Evolutionary conservation across 2,888 invertebrate species (phyloP).

Genomic region (Muschampia plurimacula): DNA sequence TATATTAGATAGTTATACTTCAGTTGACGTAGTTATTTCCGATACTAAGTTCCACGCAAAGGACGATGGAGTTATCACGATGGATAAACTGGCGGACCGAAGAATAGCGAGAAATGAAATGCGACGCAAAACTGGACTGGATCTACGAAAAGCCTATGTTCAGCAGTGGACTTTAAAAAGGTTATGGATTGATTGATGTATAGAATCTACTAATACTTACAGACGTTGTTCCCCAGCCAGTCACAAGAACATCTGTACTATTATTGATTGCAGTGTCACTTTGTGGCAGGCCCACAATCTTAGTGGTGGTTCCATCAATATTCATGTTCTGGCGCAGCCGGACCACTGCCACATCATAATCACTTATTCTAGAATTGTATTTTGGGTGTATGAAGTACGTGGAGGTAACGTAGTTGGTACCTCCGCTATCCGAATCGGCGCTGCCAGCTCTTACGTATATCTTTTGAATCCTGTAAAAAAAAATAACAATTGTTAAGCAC

Average conservation of each 20-base stretch:
- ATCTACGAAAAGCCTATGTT: no score
- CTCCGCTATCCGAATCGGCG: slow-evolving; percentile 63
- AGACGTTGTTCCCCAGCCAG: slow-evolving; percentile 58
- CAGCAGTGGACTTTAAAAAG: no score
- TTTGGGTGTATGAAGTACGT: slow-evolving; percentile 61
- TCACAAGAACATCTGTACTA: slow-evolving; percentile 58
- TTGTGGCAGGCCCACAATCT: slow-evolving; percentile 52
- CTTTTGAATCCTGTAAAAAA: slow-evolving; percentile 53
- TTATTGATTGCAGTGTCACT: slow-evolving; percentile 50
- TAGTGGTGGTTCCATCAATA: slow-evolving; percentile 60
- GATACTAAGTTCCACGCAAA: no score
- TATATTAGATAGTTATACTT: no score
- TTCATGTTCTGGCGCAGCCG: slow-evolving; percentile 59
- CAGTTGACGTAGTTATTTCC: no score
- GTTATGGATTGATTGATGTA: background rate
- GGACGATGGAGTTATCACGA: no score
- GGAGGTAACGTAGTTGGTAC: slow-evolving; percentile 65
- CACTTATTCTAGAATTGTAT: slow-evolving; percentile 65
- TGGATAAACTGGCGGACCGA: no score
- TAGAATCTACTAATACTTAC: background rate
- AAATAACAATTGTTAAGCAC: no score
- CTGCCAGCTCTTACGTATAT: slow-evolving; percentile 72
- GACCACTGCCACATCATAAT: slow-evolving; percentile 78
- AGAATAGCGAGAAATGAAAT: no score
- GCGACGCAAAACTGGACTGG: no score